Evolutionary conservation across 2,888 invertebrate genomes (phyloP), one percentile per base, ranked within the genome.

Genomic region (Dryobota labecula): DNA sequence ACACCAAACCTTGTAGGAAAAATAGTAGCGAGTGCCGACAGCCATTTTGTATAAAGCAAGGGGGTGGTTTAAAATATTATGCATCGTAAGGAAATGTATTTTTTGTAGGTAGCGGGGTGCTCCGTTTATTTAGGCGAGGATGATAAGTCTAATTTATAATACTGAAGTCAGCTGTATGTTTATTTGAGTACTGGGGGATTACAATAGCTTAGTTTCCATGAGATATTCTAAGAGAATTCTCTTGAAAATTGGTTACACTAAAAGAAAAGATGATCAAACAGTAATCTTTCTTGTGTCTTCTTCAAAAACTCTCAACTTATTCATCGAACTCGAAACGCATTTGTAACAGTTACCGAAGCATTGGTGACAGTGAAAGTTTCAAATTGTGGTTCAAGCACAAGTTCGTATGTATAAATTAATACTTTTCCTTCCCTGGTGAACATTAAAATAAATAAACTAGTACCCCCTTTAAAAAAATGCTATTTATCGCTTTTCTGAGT

Each of bases 1-100:
- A 74, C 0, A 76, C 89, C 89, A 84, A 36, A 67, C 71, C 58
- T 75, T 84, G 80, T 84, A 90, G 92, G 93, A 94, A 94, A 94
- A 93, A 94, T 93, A 94, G 94, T 92, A 93, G 90, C 92, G 89
- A 93, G 93, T 92, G 95, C 92, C 94, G 95, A 95, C 95, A 95
- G 92, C 93, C 94, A 94, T 94, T 94, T 94, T 93, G 94, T 94
- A 93, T 92, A 92, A 93, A 92, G 90, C 92, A 90, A 92, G 93
- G 92, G 93, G 94, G 92, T 92, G 94, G 92, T 93, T 95, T 95
- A 95, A 95, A 95, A 95, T 95, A 95, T 95, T 94, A 94, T 92
- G 89, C 91, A 88, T 90, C 89, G 90, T 90, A 88, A 90, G 92
- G 92, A 93, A 94, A 94, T 93, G 91, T 94, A 85, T 94, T 93